These are phyloP conservation scores for Drosophila differens DNA, from an alignment of 2,888 invertebrate species.

Conservation along the genomic window DNA sequence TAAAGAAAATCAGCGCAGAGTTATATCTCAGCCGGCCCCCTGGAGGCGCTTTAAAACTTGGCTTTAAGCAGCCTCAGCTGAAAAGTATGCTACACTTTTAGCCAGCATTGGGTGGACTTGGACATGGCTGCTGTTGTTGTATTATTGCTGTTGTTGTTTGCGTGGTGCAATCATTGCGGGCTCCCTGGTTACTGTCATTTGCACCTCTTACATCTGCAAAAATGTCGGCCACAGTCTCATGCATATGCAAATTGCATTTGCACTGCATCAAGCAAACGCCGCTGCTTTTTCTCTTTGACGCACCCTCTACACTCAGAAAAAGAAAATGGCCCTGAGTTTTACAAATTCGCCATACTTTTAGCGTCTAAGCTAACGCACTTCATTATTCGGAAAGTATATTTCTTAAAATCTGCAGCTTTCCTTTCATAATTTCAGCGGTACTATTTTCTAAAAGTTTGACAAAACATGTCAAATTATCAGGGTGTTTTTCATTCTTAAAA, in stretches of 20 bases:
- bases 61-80: slow-evolving; percentile 32
- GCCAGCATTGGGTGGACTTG: slow-evolving; percentile 18
- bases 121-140: not conserved
- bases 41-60: slow-evolving; percentile 32
- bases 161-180: slow-evolving; percentile 64
- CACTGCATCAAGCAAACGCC: slow-evolving; percentile 24
- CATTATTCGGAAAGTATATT: too few species aligned
- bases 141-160: slow-evolving; percentile 40
- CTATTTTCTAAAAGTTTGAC: not conserved
- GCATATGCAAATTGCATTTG: slow-evolving; percentile 81
- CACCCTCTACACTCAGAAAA: not conserved
- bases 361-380: not conserved
- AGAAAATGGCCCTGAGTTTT: not conserved
- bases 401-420: too few species aligned
- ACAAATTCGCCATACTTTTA: not conserved
- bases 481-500: too few species aligned
- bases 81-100: slow-evolving; percentile 51
- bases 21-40: not conserved
- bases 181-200: slow-evolving; percentile 75
- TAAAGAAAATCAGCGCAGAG: slow-evolving; percentile 30
- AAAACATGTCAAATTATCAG: too few species aligned
- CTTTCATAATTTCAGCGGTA: too few species aligned
- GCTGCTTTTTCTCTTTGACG: not conserved
- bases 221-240: slow-evolving; percentile 79
- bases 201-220: slow-evolving; percentile 81